phyloP scores from a whole-genome alignment of 2,888 invertebrate species.

The Drosophila austrosaltans region DNA sequence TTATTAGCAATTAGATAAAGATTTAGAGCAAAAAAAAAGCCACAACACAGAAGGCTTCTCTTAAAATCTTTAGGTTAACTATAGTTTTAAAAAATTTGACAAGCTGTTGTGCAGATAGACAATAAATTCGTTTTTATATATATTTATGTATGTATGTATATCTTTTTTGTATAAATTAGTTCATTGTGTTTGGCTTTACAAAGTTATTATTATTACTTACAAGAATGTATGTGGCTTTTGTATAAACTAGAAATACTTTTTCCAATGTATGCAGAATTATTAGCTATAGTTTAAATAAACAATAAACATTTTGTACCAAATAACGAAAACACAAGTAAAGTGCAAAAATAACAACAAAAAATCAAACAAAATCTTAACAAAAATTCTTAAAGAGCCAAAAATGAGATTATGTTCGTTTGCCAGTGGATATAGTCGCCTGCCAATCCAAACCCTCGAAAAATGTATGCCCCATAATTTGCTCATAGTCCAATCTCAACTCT shows the following conservation, averaged over 20 bases:
- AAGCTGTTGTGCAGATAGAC: slow-evolving; percentile 77
- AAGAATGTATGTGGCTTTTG: slow-evolving; percentile 18
- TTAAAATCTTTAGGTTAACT: slow-evolving; percentile 12
- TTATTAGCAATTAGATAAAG: slow-evolving; percentile 46
- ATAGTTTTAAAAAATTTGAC: slow-evolving; percentile 22
- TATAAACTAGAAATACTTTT: slow-evolving; percentile 38
- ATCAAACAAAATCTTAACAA: slow-evolving; percentile 12
- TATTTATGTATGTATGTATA: slow-evolving; percentile 5
- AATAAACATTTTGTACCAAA: slow-evolving; percentile 67
- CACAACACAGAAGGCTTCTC: neutral
- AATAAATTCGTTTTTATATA: slow-evolving; percentile 60
- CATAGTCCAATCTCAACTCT: slow-evolving; percentile 77
- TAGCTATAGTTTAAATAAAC: slow-evolving; percentile 56
- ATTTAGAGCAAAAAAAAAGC: neutral
- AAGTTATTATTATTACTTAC: slow-evolving; percentile 36
- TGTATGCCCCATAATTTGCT: slow-evolving; percentile 77
- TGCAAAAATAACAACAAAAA: slow-evolving; percentile 20
- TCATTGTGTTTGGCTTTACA: slow-evolving; percentile 45
- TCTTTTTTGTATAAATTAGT: slow-evolving; percentile 51
- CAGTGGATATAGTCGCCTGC: slow-evolving; percentile 60
- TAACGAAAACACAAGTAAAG: slow-evolving; percentile 25
- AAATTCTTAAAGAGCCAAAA: neutral
- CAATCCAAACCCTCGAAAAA: slow-evolving; percentile 82
- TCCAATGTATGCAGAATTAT: slow-evolving; percentile 41
- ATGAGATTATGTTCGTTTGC: slow-evolving; percentile 1